Evolutionary conservation across 53 echinoderm and acorn worm species (phyloP), one percentile per base, ranked within the genome.

Genomic region (Patiria pectinifera): DNA sequence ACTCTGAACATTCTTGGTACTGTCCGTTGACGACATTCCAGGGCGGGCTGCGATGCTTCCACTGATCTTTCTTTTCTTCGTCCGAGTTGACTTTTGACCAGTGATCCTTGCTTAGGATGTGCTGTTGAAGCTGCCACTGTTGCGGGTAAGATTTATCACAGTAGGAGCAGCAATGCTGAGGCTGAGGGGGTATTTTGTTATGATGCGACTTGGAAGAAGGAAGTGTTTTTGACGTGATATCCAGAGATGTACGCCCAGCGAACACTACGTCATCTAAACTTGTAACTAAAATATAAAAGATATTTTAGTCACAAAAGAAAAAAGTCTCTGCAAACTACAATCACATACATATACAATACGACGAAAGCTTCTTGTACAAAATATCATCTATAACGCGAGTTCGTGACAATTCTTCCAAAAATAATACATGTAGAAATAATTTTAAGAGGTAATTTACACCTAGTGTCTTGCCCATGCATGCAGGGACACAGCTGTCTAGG

Each of bases 31-130:
- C 89, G 10, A 97, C 95, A 83, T 93, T 93, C 83, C 93, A 86
- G 43, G 97, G 97, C 14, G 96, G 95, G 83, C 93, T 93, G 19
- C 97, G 92, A 81, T 94, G 82, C 78, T 93, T 92, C 97, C 97
- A 97, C 12, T 91, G 76, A 11, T 92, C 92, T 78, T 95, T 94
- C 70, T 87, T 93, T 60, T 88, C 88, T 15, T 53, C 44, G 86
- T 97, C 97, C 11, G 95, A 95, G 93, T 95, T 96, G 66, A 97
- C 93, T 58, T 91, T 94, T 45, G 85, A 70, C 80, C 86, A 91
- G 85, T 97, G 97, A 11, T 92, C 95, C 81, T 58, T 82, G 15
- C 85, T 86, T 74, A 83, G 86, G 69, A 92, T 83, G 89, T 97
- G 97, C 63, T 89, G 87, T 12, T 97, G 94, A 6, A 96, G 89